These are phyloP conservation scores for Limnephilus rhombicus DNA, from an alignment of 2,888 invertebrate genomes.

Conservation along the genomic window DNA sequence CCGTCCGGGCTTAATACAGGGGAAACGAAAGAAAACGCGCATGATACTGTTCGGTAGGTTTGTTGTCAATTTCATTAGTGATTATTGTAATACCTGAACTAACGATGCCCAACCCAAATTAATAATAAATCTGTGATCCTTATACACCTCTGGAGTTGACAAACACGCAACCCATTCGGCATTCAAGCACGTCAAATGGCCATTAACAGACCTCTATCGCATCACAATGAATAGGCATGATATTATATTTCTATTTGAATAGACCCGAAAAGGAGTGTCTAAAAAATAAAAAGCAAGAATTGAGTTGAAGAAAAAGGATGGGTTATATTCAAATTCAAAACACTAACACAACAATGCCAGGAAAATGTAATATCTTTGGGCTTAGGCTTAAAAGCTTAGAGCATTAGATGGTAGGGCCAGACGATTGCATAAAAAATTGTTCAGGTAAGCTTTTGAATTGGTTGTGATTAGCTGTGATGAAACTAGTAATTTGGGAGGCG, in stretches of 20 bases:
- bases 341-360: background rate
- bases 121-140: background rate
- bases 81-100: background rate
- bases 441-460: background rate
- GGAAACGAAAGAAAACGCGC: background rate
- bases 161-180: background rate
- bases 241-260: background rate
- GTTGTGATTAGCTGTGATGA: background rate
- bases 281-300: background rate
- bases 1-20: background rate
- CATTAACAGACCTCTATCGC: background rate
- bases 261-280: background rate
- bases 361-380: background rate
- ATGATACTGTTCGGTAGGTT: background rate
- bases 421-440: background rate
- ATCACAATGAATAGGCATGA: background rate
- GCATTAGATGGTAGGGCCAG: background rate
- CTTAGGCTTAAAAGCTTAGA: background rate
- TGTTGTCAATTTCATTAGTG: background rate
- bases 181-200: background rate
- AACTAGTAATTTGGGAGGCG: too few relatives aligned
- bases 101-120: background rate
- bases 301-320: background rate
- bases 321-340: constrained; percentile 1
- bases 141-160: background rate